Evolutionary conservation across 1,140 invertebrate genomes (phyloP).

Genomic region (Cephus cinctus): DNA sequence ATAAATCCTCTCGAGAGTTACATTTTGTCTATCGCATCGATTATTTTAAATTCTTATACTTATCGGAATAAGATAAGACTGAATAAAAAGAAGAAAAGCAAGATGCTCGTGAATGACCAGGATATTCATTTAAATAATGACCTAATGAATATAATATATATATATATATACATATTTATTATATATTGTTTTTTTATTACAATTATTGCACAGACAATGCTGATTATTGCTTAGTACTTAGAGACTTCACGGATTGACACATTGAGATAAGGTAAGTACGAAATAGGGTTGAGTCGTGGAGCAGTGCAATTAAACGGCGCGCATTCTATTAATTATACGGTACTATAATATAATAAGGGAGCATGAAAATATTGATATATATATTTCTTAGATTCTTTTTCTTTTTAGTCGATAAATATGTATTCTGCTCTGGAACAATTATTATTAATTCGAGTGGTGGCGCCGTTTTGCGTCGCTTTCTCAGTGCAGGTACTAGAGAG

Average conservation of each 20-base stretch:
- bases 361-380: constrained; percentile 36
- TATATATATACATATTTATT: constrained; percentile 30
- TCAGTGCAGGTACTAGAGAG: constrained; percentile 42
- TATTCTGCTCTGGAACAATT: not conserved
- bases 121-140: too few species aligned
- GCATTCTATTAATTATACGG: constrained; percentile 9
- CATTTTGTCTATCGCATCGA: not conserved
- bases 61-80: not conserved
- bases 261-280: constrained; percentile 37
- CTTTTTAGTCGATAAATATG: not conserved
- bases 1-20: too few species aligned
- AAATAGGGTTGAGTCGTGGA: too few species aligned
- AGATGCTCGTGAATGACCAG: too few species aligned
- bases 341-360: constrained; percentile 5
- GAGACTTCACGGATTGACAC: constrained; percentile 40
- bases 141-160: constrained; percentile 6
- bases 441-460: not conserved
- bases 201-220: constrained; percentile 37
- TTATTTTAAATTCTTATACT: not conserved
- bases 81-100: not conserved
- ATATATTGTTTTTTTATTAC: constrained; percentile 13
- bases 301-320: not conserved
- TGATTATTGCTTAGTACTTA: constrained; percentile 44
- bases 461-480: not conserved
- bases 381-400: not conserved